phyloP scores from a whole-genome alignment of 2,113 vertebrate species.

The Eurypyga helias region DNA sequence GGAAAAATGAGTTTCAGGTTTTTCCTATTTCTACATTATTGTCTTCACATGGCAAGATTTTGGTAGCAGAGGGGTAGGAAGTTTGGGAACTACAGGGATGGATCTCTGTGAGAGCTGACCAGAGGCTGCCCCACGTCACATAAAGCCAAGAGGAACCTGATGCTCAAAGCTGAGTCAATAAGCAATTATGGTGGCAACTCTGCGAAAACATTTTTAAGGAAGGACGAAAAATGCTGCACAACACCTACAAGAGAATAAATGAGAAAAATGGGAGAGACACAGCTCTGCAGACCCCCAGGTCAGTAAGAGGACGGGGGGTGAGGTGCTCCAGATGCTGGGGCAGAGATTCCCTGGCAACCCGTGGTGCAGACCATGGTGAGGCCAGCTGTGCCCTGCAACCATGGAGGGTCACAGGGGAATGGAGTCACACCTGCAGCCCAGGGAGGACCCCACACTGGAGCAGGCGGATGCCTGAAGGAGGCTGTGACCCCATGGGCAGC shows the following conservation, averaged over 20 bases:
- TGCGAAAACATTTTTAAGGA: background rate
- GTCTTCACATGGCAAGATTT: background rate
- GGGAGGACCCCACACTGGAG: no score
- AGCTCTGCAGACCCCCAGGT: background rate
- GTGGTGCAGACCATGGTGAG: fast-evolving
- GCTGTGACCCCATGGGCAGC: background rate
- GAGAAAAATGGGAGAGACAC: background rate
- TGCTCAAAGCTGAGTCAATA: fast-evolving
- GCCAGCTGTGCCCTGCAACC: background rate
- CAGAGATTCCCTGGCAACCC: background rate
- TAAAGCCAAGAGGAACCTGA: fast-evolving
- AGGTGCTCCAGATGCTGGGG: fast-evolving
- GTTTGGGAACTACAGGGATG: background rate
- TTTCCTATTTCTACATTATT: background rate
- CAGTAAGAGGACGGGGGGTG: no score
- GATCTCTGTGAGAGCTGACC: background rate
- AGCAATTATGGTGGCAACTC: background rate
- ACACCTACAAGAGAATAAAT: background rate
- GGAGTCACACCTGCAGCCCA: no score
- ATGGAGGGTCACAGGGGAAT: fast-evolving
- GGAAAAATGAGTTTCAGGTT: background rate
- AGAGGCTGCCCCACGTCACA: no score
- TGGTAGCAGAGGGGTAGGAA: background rate
- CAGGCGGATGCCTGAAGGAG: background rate
- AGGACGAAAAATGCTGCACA: background rate